Conservation (phyloP, 2,113 vertebrate genomes). For the Turdus rufiventris region DNA sequence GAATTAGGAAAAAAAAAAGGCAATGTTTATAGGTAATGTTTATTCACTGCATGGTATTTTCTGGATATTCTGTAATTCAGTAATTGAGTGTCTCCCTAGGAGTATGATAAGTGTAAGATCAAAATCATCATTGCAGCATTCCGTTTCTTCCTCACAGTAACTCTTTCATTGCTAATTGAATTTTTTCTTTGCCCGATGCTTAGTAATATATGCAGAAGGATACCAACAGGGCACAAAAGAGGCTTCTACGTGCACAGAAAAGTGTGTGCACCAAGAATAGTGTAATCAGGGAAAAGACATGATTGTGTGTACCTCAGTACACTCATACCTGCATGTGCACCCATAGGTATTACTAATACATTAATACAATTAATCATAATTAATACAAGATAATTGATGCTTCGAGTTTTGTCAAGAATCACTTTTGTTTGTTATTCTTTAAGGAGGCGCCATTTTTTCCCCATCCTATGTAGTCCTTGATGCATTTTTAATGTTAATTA, state of each 20-base stretch:
- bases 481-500: constrained; percentile 21
- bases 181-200: not conserved
- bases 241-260: not conserved
- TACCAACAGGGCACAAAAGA: not conserved
- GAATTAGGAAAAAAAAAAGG: not conserved
- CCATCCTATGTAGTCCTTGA: not conserved
- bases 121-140: not conserved
- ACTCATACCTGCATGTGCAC: not conserved
- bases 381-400: not conserved
- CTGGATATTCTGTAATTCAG: constrained; percentile 17
- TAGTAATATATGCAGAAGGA: not conserved
- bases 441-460: not conserved
- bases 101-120: not conserved
- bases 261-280: not conserved
- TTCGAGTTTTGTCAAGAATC: not conserved
- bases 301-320: not conserved
- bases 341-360: not conserved
- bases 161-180: not conserved
- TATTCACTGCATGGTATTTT: constrained; percentile 27
- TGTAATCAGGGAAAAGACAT: not conserved
- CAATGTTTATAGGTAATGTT: constrained; percentile 41
- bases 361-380: no score
- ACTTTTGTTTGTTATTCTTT: not conserved
- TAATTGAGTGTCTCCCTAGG: not conserved
- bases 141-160: not conserved